These are phyloP conservation scores for Champsocephalus esox DNA, from an alignment of 2,797 vertebrate genomes.

Conservation along the genomic window DNA sequence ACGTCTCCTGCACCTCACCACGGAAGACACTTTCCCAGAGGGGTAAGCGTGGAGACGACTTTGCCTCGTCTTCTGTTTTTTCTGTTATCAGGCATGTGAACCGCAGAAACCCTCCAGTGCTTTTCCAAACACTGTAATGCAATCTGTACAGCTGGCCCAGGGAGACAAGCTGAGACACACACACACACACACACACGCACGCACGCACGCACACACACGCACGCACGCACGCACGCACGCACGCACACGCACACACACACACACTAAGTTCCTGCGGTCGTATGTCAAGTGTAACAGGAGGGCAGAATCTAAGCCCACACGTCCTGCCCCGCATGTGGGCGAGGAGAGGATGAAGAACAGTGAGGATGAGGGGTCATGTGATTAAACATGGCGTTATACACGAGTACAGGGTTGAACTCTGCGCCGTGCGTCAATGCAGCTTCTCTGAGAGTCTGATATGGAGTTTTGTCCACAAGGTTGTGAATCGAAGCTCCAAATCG, in stretches of 20 bases:
- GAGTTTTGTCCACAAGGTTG: too few species aligned
- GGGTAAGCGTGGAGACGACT: background rate
- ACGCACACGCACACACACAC: too few species aligned
- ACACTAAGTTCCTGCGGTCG: constrained; percentile 2
- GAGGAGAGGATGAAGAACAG: constrained; percentile 12
- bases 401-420: too few species aligned
- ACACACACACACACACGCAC: background rate
- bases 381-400: background rate
- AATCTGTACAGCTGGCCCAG: constrained; percentile 47
- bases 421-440: too few species aligned
- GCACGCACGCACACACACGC: too few species aligned
- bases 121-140: constrained; percentile 58
- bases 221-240: background rate
- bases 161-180: constrained; percentile 52
- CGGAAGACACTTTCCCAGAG: background rate
- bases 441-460: too few species aligned
- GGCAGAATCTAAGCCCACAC: constrained; percentile 39
- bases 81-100: constrained; percentile 30
- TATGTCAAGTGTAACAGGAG: constrained; percentile 26
- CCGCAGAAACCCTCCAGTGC: constrained; percentile 40
- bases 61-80: background rate
- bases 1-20: background rate
- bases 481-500: too few species aligned
- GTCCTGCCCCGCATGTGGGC: constrained; percentile 46
- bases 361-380: background rate